Conservation (phyloP, 2,797 vertebrate species). For the Masticophis lateralis region DNA sequence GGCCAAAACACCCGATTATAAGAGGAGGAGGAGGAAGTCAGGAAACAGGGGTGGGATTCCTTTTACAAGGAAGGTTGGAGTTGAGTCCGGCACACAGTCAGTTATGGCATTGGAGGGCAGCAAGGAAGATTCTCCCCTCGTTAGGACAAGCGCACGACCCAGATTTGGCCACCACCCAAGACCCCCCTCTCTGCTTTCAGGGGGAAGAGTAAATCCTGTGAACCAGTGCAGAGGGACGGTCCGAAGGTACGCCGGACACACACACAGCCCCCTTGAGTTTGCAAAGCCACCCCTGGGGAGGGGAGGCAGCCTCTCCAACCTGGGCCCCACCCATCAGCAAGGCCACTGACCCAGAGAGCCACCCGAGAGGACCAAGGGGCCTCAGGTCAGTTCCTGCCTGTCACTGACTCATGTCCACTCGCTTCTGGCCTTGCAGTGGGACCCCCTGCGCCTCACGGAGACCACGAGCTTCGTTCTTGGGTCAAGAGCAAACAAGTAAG, state of each 20-base stretch:
- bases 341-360: background rate
- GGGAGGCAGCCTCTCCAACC: background rate
- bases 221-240: conserved; percentile 88
- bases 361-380: background rate
- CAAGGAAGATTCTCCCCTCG: too few species aligned
- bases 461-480: conserved; percentile 91
- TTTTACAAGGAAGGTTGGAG: background rate
- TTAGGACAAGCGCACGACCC: background rate
- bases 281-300: background rate
- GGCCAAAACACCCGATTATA: background rate
- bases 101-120: background rate
- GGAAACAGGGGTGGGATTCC: background rate
- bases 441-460: conserved; percentile 87
- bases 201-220: conserved; percentile 82
- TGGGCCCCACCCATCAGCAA: background rate
- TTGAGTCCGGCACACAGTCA: background rate
- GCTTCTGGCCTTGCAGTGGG: conserved; percentile 80
- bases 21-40: too few species aligned
- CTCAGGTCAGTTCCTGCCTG: background rate
- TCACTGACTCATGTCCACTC: too few species aligned
- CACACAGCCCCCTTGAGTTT: conserved; percentile 39
- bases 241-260: conserved; percentile 82
- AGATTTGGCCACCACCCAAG: background rate
- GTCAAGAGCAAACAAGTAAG: conserved; percentile 95
- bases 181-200: conserved; percentile 67